Evolutionary conservation across 2,888 invertebrate species (phyloP).

Genomic region (Nomada lathburiana): DNA sequence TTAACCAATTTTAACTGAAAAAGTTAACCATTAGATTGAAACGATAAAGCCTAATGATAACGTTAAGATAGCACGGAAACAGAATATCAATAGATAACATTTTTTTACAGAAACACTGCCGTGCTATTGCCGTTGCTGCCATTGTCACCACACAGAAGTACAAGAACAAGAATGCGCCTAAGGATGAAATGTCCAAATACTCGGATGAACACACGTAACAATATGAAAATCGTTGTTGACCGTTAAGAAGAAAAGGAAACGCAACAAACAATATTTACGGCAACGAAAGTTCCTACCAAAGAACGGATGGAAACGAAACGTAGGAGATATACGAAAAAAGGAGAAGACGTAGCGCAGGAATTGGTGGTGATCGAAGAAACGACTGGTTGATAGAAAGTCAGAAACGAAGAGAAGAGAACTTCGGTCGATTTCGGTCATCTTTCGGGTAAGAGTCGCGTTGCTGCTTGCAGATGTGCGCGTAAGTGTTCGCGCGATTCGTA

Average conservation of each 20-base stretch:
- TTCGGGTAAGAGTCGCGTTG: not conserved
- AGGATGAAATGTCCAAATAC: constrained; percentile 3
- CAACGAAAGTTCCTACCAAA: constrained; percentile 17
- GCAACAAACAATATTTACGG: constrained; percentile 1
- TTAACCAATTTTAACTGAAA: not conserved
- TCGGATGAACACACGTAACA: not conserved
- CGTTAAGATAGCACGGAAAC: not conserved
- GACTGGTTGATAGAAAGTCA: constrained; percentile 13
- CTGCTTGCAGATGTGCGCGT: constrained; percentile 8
- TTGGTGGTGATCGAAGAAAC: constrained; percentile 3
- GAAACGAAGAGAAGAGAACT: not conserved
- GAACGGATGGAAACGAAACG: constrained; percentile 48
- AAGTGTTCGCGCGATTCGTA: constrained; percentile 1
- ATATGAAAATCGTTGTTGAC: constrained; percentile 2
- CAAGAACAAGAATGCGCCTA: constrained; percentile 3
- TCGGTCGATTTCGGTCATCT: constrained; percentile 5
- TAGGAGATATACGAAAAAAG: constrained; percentile 9
- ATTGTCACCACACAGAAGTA: not conserved
- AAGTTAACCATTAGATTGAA: no score
- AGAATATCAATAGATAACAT: not conserved
- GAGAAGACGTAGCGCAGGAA: constrained; percentile 2
- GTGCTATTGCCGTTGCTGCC: constrained; percentile 28
- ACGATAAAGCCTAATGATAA: not conserved
- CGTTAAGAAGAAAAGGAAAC: constrained; percentile 5
- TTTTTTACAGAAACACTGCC: constrained; percentile 58